Base-by-base conservation (phyloP, 2,888 invertebrate genomes). In the Entomobrya proxima region DNA sequence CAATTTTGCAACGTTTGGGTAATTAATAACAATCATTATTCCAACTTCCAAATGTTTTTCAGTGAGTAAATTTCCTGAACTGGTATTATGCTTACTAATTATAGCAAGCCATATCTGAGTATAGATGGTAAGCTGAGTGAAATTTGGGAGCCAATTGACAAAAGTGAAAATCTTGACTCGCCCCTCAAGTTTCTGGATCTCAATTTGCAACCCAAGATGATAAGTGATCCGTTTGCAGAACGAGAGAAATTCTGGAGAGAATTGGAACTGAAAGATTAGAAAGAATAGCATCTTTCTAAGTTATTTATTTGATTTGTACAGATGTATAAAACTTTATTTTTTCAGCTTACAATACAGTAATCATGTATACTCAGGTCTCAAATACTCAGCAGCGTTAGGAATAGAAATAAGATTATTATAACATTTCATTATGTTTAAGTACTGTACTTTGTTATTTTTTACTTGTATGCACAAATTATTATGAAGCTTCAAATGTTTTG, bases 1-100 rank as follows among this genome's bases (percentile, higher is more conserved):
- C 5, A 90, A 90, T 55, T 90, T 90, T 88, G 90, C 90, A 24
- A 83, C 77, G 15, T 76, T 79, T 18, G 89, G 90, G 89, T 89
- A 87, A 67, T 35, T 58, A n/a, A 9, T 27, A 64, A 21, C n/a
- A 61, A 58, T 61, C 1, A 15, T 24, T 30, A 52, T 27, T 67
- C 11, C 15, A 27, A 27, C 30, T 27, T 32, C 13, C 2, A 13
- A 35, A 24, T 64, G 64, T 64, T 6, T 58, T 30, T 58, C 32
- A 32, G 13, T 9, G 24, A 11, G n/a, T 13, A 47, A 4, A 13
- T 13, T 2, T 47, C 11, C n/a, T 5, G 47, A 24, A 27, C 9
- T 2, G 58, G 6, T 30, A 7, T 2, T 32, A 30, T 47, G 13
- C 13, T 21, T 40, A 27, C n/a, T 4, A 79, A 67, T 64, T 78